phyloP scores from a whole-genome alignment of 1,140 invertebrate genomes.

The Drosophila virilis region DNA sequence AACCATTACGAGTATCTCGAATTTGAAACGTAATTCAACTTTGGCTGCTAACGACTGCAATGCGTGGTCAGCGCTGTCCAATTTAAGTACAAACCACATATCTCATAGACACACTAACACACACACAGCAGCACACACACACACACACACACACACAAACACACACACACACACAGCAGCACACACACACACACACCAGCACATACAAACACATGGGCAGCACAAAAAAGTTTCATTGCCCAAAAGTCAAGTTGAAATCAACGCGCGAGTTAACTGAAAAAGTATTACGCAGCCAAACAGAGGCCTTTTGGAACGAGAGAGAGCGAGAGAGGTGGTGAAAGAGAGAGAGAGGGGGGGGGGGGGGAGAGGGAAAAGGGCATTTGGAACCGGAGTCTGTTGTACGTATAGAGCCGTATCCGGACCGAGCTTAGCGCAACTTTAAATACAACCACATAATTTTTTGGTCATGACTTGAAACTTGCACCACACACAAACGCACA shows the following conservation, averaged over 20 bases:
- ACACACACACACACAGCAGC: constrained; percentile 2
- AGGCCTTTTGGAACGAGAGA: background rate
- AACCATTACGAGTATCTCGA: constrained; percentile 4
- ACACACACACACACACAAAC: constrained; percentile 31
- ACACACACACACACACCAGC: constrained; percentile 10
- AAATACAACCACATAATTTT: constrained; percentile 81
- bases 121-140: constrained; percentile 10
- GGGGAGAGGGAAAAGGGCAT: background rate
- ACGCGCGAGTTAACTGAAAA: constrained; percentile 77
- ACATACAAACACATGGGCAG: background rate
- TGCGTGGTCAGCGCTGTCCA: constrained; percentile 51
- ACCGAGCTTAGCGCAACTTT: constrained; percentile 59
- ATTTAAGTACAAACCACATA: constrained; percentile 49
- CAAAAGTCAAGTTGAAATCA: constrained; percentile 57
- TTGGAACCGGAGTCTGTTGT: constrained; percentile 32
- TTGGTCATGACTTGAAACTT: constrained; percentile 68
- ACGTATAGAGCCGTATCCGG: constrained; percentile 32
- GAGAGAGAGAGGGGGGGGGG: background rate
- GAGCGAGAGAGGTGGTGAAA: background rate
- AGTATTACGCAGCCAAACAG: constrained; percentile 58
- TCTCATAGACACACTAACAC: constrained; percentile 30
- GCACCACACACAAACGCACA: constrained; percentile 6
- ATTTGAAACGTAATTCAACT: constrained; percentile 25
- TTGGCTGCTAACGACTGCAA: constrained; percentile 39
- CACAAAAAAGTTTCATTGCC: constrained; percentile 60